These are phyloP conservation scores for Carduelis carduelis DNA, from an alignment of 2,797 vertebrate genomes.

Conservation along the genomic window DNA sequence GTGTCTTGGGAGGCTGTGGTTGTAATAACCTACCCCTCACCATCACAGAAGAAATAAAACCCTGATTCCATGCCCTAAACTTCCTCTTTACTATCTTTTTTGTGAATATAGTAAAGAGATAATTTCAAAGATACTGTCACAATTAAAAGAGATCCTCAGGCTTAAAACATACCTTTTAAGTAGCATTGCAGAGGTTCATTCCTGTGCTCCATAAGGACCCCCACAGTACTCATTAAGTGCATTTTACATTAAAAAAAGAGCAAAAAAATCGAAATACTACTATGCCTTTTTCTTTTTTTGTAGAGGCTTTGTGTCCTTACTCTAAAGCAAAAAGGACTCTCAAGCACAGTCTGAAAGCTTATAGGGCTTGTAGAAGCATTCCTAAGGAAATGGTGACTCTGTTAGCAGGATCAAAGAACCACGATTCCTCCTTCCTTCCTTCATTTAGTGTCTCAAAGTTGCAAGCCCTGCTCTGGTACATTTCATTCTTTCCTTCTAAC, in stretches of 20 bases:
- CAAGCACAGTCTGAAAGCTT: neutral
- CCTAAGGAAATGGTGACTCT: neutral
- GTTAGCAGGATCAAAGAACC: neutral
- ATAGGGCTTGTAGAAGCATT: neutral
- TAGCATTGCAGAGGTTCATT: neutral
- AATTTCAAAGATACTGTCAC: neutral
- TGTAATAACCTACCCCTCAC: neutral
- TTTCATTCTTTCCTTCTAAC: neutral
- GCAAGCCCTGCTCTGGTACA: neutral
- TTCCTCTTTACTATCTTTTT: neutral
- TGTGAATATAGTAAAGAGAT: neutral
- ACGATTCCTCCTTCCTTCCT: neutral
- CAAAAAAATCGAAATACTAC: neutral
- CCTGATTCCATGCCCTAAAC: neutral
- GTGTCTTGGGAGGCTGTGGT: neutral
- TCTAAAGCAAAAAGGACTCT: neutral
- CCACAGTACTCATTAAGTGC: neutral
- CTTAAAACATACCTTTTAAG: neutral
- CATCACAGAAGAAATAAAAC: neutral
- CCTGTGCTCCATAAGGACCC: neutral
- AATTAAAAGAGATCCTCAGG: neutral
- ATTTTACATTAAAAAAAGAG: neutral
- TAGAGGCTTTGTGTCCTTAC: neutral
- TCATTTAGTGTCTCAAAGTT: neutral
- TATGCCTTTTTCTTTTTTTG: rapidly evolving